Evolutionary conservation across 2,797 vertebrate species (phyloP).

Genomic region (Sebastes paucispinis): DNA sequence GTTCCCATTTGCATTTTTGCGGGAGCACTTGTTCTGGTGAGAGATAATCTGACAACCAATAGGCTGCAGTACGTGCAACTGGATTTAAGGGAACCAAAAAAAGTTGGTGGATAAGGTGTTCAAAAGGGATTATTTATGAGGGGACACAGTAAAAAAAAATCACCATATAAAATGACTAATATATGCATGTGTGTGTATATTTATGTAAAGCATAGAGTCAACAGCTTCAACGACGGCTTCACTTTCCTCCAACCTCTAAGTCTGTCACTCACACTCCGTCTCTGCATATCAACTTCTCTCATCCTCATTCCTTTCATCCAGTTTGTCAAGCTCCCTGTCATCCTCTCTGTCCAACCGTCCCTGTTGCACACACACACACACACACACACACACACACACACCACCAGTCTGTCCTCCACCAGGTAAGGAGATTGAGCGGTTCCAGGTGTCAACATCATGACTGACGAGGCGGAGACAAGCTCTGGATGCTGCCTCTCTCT

Average conservation of each 20-base stretch:
- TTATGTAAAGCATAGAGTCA: neutral
- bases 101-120: neutral
- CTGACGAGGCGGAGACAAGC: conserved; percentile 50
- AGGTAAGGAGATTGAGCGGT: conserved; percentile 63
- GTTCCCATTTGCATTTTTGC: conserved; percentile 29
- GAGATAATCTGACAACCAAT: conserved; percentile 36
- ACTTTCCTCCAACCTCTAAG: conserved; percentile 20
- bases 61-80: neutral
- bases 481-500: conserved; percentile 15
- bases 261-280: conserved; percentile 22
- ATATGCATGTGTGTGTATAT: conserved; percentile 1
- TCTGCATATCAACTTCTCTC: conserved; percentile 8
- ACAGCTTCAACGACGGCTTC: conserved; percentile 6
- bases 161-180: neutral
- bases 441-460: conserved; percentile 57
- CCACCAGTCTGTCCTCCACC: conserved; percentile 32
- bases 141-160: neutral
- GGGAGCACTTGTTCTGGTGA: conserved; percentile 6
- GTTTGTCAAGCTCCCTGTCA: conserved; percentile 39
- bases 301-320: conserved; percentile 44
- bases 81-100: conserved; percentile 14
- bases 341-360: conserved; percentile 16
- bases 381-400: neutral
- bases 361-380: neutral
- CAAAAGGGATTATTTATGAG: conserved; percentile 21